Evolutionary conservation across 2,888 invertebrate species (phyloP).

Genomic region (Agrypnus murinus): DNA sequence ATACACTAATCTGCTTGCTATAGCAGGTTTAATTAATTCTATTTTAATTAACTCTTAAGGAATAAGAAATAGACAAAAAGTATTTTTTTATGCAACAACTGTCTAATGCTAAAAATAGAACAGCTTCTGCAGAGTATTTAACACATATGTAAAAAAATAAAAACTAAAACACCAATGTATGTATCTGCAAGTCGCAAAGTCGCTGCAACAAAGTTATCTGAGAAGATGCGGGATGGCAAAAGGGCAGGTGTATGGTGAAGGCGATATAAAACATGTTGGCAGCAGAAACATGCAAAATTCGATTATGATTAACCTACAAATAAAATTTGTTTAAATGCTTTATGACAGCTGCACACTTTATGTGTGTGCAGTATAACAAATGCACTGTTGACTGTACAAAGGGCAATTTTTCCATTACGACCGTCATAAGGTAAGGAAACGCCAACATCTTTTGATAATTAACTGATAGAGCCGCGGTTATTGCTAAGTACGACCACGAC

Average conservation of each 20-base stretch:
- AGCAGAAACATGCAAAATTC: slow-evolving; percentile 37
- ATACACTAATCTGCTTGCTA: too few relatives aligned
- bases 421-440: slow-evolving; percentile 11
- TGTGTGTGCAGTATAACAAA: not conserved
- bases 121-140: too few relatives aligned
- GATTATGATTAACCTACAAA: slow-evolving; percentile 47
- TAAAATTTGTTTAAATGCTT: slow-evolving; percentile 27
- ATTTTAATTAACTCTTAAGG: too few relatives aligned
- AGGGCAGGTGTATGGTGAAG: slow-evolving; percentile 37
- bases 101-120: not conserved
- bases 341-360: slow-evolving; percentile 26
- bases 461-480: slow-evolving; percentile 9
- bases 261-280: slow-evolving; percentile 30
- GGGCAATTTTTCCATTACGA: slow-evolving; percentile 11
- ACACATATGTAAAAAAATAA: slow-evolving; percentile 3
- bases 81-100: slow-evolving; percentile 1
- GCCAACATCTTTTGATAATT: slow-evolving; percentile 25
- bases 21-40: too few relatives aligned
- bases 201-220: slow-evolving; percentile 19
- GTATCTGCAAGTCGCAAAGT: slow-evolving; percentile 6
- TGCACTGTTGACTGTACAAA: slow-evolving; percentile 27
- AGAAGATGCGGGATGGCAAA: slow-evolving; percentile 44
- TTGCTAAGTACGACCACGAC: not conserved
- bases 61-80: too few relatives aligned
- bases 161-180: slow-evolving; percentile 27